Evolutionary conservation across 2,797 vertebrate genomes (phyloP).

Genomic region (Sylvia borin): DNA sequence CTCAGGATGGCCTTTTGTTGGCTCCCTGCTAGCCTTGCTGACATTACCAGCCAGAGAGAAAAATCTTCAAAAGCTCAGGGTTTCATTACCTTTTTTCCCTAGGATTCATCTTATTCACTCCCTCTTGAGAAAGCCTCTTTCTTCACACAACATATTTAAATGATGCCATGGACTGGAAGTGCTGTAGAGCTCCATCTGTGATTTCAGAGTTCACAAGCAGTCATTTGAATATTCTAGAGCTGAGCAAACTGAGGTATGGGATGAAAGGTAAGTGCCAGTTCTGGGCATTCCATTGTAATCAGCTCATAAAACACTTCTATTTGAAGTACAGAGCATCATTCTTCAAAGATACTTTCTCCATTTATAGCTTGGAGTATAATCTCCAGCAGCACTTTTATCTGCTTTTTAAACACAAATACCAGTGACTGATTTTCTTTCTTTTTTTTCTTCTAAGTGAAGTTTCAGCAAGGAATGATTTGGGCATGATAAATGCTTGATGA

Average conservation of each 20-base stretch:
- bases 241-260: background rate
- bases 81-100: background rate
- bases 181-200: background rate
- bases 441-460: background rate
- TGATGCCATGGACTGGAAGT: background rate
- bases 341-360: conserved; percentile 16
- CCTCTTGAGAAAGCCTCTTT: background rate
- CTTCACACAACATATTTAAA: background rate
- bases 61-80: background rate
- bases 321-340: conserved; percentile 9
- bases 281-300: background rate
- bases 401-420: background rate
- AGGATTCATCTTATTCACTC: background rate
- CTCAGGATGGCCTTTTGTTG: background rate
- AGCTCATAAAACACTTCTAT: background rate
- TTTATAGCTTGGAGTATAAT: background rate
- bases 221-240: background rate
- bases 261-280: background rate
- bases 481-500: background rate
- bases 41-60: background rate
- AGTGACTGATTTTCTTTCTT: background rate
- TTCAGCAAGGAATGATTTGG: background rate
- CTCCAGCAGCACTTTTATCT: background rate
- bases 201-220: background rate
- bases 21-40: background rate